These are phyloP conservation scores for Cephus rjabovi DNA, from an alignment of 2,888 invertebrate species.

Conservation along the genomic window DNA sequence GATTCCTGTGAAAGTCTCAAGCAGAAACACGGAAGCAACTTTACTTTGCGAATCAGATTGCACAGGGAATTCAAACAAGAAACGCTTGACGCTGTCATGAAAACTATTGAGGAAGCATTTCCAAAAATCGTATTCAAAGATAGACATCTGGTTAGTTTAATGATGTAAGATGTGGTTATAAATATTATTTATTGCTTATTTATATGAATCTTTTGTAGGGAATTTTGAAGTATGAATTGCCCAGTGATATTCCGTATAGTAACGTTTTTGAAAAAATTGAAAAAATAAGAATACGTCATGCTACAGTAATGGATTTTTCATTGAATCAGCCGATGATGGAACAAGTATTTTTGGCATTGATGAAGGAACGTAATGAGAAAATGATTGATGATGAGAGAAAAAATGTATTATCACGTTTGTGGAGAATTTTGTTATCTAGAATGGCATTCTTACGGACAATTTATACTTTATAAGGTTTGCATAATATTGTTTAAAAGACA, in stretches of 20 bases:
- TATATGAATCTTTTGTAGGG: slow-evolving; percentile 17
- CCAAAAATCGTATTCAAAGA: slow-evolving; percentile 28
- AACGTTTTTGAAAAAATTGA: slow-evolving; percentile 26
- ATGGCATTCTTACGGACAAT: background rate
- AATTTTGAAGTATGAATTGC: slow-evolving; percentile 31
- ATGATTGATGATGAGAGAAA: background rate
- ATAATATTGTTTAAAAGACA: background rate
- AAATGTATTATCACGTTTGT: background rate
- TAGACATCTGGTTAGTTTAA: slow-evolving; percentile 23
- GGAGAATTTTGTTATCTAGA: background rate
- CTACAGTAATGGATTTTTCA: slow-evolving; percentile 30
- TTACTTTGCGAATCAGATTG: slow-evolving; percentile 27
- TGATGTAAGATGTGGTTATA: background rate
- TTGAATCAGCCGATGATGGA: slow-evolving; percentile 35
- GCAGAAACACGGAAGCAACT: slow-evolving; percentile 27
- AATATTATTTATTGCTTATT: background rate
- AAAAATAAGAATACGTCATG: slow-evolving; percentile 24
- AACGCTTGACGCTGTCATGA: slow-evolving; percentile 24
- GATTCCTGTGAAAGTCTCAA: slow-evolving; percentile 32
- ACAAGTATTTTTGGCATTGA: slow-evolving; percentile 27
- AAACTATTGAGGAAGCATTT: slow-evolving; percentile 23
- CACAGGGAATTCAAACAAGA: slow-evolving; percentile 13
- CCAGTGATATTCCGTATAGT: slow-evolving; percentile 21
- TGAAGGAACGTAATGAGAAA: slow-evolving; percentile 8
- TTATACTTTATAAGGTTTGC: background rate